Evolutionary conservation across 2,888 invertebrate genomes (phyloP), one percentile per base, ranked within the genome.

Genomic region (Dicyrtomina minuta): DNA sequence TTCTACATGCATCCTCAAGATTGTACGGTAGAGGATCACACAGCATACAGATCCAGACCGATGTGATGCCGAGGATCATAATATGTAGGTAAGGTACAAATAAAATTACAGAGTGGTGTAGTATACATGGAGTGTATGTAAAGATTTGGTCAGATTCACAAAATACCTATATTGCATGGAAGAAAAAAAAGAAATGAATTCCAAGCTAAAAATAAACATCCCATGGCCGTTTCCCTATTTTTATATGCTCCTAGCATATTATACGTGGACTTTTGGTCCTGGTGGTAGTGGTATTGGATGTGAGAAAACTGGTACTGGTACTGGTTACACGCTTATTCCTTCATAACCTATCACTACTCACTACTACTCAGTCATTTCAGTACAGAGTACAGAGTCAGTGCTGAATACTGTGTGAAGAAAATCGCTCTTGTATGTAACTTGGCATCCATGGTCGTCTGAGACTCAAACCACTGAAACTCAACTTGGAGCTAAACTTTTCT

Each of bases 261-360:
- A n/a, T 12, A 6, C 41, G 39, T 58, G 58, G 58, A 58, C 58
- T 33, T 41, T 20, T 17, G n/a, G n/a, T n/a, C n/a, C n/a, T n/a
- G n/a, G n/a, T n/a, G n/a, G n/a, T n/a, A n/a, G n/a, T n/a, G n/a
- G n/a, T n/a, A n/a, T n/a, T n/a, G 41, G 27, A 17, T 58, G 27
- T 46, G 24, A 56, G 56, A 24, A 33, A 33, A 33, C 33, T 33
- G n/a, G n/a, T n/a, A n/a, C n/a, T n/a, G n/a, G n/a, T n/a, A n/a
- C n/a, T n/a, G 33, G 33, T 33, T 33, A 33, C 33, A 64, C 55
- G 65, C 55, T 55, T 65, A 60, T 67, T 49, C 53, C 64, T 68
- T 71, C 71, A 71, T 71, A 71, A 71, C 71, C 68, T 71, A 71
- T 71, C 68, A 68, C 71, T 68, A 58, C 46, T n/a, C n/a, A n/a